Evolutionary conservation across 2,113 vertebrate genomes (phyloP), one percentile per base, ranked within the genome.

Genomic region (Myiopsitta monachus): DNA sequence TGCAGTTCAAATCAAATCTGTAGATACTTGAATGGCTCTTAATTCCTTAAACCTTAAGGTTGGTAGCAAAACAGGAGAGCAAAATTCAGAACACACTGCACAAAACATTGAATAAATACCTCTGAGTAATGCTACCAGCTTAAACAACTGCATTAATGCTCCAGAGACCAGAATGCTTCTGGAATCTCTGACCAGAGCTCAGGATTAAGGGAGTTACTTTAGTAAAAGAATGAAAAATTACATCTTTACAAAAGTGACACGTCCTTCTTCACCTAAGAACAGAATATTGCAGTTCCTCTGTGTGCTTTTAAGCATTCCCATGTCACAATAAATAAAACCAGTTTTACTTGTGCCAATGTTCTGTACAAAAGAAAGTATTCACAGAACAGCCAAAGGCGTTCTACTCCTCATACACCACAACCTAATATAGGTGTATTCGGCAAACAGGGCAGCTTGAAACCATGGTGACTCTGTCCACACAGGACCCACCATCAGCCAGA

Each of bases 21-120:
- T 83, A 94, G 83, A 70, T 81, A 94, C 82, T 95, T 73, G 92
- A 96, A 96, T 95, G 93, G 96, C 96, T 98, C 95, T 97, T 95
- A 97, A 95, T 93, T 97, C 96, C 97, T 95, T 95, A 94, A 96
- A 76, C 83, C 47, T 17, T 80, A 81, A 95, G 51, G 96, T 7
- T 92, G 92, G 94, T 96, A 96, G 96, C 57, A 97, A 96, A 97
- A 85, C 77, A 67, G 91, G 70, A 97, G 96, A 96, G 86, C 82
- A 69, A 90, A 97, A 95, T 86, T 95, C 87, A 95, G 87, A 97
- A 87, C 81, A 90, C 92, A 93, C 94, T 94, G 96, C 97, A 93
- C 95, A 87, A 96, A 97, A 94, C 84, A 96, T 91, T 27, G 93
- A 96, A 95, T 82, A 96, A 97, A 97, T 95, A 94, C 26, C 90